These are phyloP conservation scores for Hedya salicella DNA, from an alignment of 2,888 invertebrate species.

Conservation along the genomic window DNA sequence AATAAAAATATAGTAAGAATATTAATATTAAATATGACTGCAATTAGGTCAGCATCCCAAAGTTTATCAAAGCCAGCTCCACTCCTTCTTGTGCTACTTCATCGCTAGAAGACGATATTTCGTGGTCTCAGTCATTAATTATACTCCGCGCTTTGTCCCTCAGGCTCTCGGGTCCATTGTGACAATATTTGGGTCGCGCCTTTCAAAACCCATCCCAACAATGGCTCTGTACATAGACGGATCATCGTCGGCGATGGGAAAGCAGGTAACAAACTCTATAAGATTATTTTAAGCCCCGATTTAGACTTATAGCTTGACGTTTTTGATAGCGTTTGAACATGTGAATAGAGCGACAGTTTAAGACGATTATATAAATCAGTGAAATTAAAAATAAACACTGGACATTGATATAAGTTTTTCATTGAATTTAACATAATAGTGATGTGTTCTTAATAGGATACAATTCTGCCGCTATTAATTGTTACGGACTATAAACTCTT, in stretches of 20 bases:
- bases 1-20: neutral
- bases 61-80: constrained; percentile 43
- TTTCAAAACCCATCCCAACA: constrained; percentile 73
- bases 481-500: too few relatives aligned
- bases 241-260: constrained; percentile 73
- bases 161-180: constrained; percentile 76
- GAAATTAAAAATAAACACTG: constrained; percentile 10
- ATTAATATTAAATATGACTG: neutral
- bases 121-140: constrained; percentile 82
- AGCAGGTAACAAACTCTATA: constrained; percentile 58
- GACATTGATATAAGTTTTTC: constrained; percentile 1
- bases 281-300: constrained; percentile 43
- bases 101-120: constrained; percentile 75
- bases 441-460: too few relatives aligned
- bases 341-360: constrained; percentile 23
- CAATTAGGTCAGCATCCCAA: neutral
- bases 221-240: constrained; percentile 74
- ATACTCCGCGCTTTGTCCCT: constrained; percentile 80
- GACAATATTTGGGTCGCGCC: constrained; percentile 82
- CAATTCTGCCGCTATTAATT: too few relatives aligned
- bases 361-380: constrained; percentile 24
- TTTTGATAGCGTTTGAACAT: constrained; percentile 10
- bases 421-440: constrained; percentile 1
- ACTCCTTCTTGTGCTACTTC: constrained; percentile 55
- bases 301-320: constrained; percentile 28